Conservation (phyloP, 2,113 vertebrate genomes). For the Cyanoliseus patagonus region DNA sequence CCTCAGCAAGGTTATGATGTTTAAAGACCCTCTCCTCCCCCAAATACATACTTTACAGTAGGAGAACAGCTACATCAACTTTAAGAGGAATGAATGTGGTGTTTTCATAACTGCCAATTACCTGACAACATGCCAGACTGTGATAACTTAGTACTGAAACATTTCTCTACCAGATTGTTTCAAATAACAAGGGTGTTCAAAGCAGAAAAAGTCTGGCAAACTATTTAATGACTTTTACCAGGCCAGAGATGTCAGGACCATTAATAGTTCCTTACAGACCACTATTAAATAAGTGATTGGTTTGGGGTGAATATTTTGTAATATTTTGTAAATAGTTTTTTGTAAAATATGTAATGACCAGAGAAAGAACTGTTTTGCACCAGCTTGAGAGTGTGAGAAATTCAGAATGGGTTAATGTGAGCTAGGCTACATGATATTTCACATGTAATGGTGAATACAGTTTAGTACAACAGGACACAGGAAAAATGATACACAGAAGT, state of each 20-base stretch:
- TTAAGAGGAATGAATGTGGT: not conserved
- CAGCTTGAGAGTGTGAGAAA: not conserved
- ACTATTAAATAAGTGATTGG: not conserved
- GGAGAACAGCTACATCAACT: not conserved
- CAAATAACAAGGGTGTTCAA: not conserved
- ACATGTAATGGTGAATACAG: not conserved
- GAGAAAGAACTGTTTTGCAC: not conserved
- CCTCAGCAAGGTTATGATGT: slow-evolving; percentile 35
- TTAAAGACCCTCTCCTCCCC: not conserved
- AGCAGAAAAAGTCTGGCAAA: not conserved
- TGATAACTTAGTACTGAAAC: not conserved
- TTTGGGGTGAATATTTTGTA: not conserved
- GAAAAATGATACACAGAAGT: not conserved
- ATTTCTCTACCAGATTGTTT: not conserved
- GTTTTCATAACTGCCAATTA: not conserved
- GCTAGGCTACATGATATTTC: not conserved
- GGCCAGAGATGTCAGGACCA: not conserved
- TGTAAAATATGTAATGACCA: not conserved
- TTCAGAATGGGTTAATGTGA: not conserved
- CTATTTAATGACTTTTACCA: not conserved
- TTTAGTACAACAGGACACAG: not conserved
- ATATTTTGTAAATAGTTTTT: no score
- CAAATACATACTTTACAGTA: not conserved
- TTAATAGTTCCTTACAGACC: not conserved
- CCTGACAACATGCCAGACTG: not conserved